Evolutionary conservation across 2,888 invertebrate species (phyloP), one percentile per base, ranked within the genome.

Genomic region (Clanis bilineata): DNA sequence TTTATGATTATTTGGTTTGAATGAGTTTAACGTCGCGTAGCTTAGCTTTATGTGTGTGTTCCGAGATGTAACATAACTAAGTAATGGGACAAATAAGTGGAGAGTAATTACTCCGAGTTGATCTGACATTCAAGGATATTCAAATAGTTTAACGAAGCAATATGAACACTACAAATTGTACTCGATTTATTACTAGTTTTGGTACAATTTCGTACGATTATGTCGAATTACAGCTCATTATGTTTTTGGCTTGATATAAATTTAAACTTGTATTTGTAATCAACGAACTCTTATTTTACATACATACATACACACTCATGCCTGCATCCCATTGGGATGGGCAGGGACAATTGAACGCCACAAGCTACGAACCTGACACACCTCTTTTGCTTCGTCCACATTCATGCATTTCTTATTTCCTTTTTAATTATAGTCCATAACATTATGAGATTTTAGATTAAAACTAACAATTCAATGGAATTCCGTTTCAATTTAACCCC

Each of bases 81-180:
- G 36, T 58, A 58, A 47, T 57, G 21, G 51, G 51, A 36, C 45
- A 15, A 25, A 59, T 54, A 59, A 59, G 51, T 54, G 54, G 58
- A 28, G 39, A 54, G 39, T 59, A 59, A 58, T 47, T 58, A 41
- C 39, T 28, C 28, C 23, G 54, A 25, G 47, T 25, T 54, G 22
- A 41, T 43, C 39, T n/a, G 32, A 58, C 41, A 22, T 39, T 59
- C 54, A 59, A 59, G 58, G 58, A 59, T 59, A 59, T 41, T 51
- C 47, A 51, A 51, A 59, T 28, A 51, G 51, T 28, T 7, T 41
- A 56, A 43, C 43, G 22, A 43, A 41, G 25, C 10, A 23, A 44
- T 44, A 44, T 51, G 51, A 32, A 51, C 28, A 28, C 28, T 28
- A 51, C 47, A 51, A 51, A 51, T 51, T 32, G 51, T 51, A 2